These are phyloP conservation scores for Cephalotes varians DNA, from an alignment of 2,888 invertebrate genomes.

Conservation along the genomic window DNA sequence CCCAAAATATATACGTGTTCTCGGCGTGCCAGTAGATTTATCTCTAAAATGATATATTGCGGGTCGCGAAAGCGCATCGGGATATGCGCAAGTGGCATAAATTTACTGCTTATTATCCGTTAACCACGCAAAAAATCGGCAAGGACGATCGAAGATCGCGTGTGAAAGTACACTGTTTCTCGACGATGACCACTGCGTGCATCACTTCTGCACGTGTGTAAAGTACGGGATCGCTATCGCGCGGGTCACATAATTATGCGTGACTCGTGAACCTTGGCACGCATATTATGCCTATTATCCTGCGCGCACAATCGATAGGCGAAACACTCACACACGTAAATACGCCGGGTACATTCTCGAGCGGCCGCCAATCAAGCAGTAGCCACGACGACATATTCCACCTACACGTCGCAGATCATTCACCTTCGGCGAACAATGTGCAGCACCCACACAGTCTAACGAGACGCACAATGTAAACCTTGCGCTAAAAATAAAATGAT, in stretches of 20 bases:
- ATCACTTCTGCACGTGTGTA: constrained; percentile 40
- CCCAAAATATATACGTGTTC: constrained; percentile 9
- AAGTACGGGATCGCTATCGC: constrained; percentile 39
- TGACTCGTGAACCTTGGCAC: constrained; percentile 80
- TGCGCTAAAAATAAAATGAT: constrained; percentile 44
- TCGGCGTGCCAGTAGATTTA: constrained; percentile 20
- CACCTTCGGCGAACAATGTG: constrained; percentile 57
- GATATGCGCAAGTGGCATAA: constrained; percentile 29
- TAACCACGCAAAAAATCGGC: constrained; percentile 20
- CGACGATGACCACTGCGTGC: constrained; percentile 14
- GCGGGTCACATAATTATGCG: constrained; percentile 65
- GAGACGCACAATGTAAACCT: constrained; percentile 29
- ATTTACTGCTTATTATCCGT: constrained; percentile 42
- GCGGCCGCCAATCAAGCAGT: constrained; percentile 62
- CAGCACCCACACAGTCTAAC: constrained; percentile 64
- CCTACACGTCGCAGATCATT: constrained; percentile 65
- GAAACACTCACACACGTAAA: constrained; percentile 62
- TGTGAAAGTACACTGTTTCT: constrained; percentile 47
- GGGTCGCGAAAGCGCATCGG: constrained; percentile 37
- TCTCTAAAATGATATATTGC: constrained; percentile 39
- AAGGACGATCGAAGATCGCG: constrained; percentile 53
- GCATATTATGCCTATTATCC: constrained; percentile 71
- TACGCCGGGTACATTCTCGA: constrained; percentile 57
- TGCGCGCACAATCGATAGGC: constrained; percentile 60
- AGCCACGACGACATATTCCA: constrained; percentile 55